Evolutionary conservation across 2,888 invertebrate species (phyloP).

Genomic region (Reticulitermes lucifugus): DNA sequence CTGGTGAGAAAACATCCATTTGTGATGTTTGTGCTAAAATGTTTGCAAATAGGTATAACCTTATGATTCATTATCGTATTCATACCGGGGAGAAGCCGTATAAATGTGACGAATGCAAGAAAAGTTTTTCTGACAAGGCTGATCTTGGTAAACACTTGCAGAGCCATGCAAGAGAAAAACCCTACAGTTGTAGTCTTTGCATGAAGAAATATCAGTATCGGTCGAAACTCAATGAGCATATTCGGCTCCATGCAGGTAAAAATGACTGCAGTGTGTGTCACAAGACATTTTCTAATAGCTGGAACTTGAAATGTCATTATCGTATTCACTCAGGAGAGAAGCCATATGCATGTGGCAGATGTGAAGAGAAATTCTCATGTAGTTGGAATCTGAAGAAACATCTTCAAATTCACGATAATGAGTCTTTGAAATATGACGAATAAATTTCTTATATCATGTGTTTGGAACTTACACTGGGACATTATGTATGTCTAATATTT

Average conservation of each 20-base stretch:
- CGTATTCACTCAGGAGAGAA: not conserved
- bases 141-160: not conserved
- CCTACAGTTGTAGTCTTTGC: not conserved
- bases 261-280: not conserved
- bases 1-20: not conserved
- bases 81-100: not conserved
- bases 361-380: not conserved
- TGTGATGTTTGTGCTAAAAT: not conserved
- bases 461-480: too few species aligned
- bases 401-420: too few species aligned
- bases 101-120: not conserved
- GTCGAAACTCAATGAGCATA: not conserved
- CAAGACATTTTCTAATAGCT: not conserved
- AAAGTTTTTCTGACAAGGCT: not conserved
- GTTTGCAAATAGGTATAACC: not conserved
- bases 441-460: too few species aligned
- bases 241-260: not conserved
- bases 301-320: not conserved
- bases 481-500: too few species aligned
- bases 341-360: not conserved
- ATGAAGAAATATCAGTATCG: not conserved
- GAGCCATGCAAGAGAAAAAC: not conserved
- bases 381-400: not conserved
- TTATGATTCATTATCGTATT: not conserved
- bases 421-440: too few species aligned